Percentiles rank a stretch among this genome's conserved stretches.
These are phyloP conservation scores for Heteronetta atricapilla DNA, from an alignment of 2,113 vertebrate species.

Conservation along the genomic window DNA sequence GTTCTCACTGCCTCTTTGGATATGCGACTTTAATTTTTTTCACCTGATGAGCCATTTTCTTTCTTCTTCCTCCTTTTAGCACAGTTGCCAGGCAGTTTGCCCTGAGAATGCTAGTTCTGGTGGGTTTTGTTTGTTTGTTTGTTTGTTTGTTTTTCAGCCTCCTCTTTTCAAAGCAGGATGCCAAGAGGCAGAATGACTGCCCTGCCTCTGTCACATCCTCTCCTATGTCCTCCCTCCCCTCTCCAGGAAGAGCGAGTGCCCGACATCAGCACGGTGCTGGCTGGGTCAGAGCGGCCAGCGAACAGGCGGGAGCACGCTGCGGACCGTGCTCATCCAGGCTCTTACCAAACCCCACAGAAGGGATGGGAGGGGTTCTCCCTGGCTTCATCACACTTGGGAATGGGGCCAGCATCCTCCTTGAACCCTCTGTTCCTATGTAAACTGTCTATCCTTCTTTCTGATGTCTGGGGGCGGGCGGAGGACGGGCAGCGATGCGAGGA, in stretches of 20 bases:
- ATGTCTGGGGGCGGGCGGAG: background rate
- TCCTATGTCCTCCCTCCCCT: slow-evolving; percentile 40
- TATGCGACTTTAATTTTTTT: background rate
- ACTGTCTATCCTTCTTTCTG: background rate
- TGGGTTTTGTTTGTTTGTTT: background rate
- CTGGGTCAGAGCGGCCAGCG: background rate
- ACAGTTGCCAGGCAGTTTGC: background rate
- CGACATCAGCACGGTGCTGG: background rate
- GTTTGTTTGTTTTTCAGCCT: background rate
- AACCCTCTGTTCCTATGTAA: background rate
- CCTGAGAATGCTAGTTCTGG: background rate
- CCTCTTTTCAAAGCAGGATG: slow-evolving; percentile 22
- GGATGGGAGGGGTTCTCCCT: background rate
- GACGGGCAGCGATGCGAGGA: background rate
- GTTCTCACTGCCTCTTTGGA: background rate
- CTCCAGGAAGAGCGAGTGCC: background rate
- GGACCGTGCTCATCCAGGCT: background rate
- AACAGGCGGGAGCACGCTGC: background rate
- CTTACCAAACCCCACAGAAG: background rate
- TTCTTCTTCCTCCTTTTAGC: background rate
- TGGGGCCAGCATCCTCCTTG: background rate
- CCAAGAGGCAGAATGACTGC: slow-evolving; percentile 27
- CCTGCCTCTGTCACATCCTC: slow-evolving; percentile 36
- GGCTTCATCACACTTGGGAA: background rate
- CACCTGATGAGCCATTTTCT: background rate